Percentiles rank a stretch among this genome's conserved stretches.
phyloP scores from a whole-genome alignment of 2,797 vertebrate species.

The Sebastes hopkinsi region DNA sequence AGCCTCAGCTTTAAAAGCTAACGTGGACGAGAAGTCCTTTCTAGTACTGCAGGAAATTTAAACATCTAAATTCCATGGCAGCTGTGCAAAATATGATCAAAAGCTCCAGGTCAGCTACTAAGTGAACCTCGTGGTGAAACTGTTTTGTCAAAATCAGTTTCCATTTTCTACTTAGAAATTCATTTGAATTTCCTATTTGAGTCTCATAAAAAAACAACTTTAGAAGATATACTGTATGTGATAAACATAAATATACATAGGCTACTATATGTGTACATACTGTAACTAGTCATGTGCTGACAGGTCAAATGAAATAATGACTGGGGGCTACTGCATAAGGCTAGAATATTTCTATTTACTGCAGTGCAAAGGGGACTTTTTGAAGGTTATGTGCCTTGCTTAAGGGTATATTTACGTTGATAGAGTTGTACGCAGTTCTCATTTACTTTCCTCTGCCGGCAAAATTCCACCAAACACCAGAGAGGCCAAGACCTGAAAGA shows the following conservation, averaged over 20 bases:
- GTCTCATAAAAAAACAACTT: not conserved
- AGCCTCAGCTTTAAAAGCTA: not conserved
- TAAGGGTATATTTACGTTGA: not conserved
- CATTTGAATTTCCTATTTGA: not conserved
- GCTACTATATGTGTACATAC: not conserved
- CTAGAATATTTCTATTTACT: not conserved
- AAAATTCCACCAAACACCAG: conserved; percentile 10
- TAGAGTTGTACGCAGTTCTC: not conserved
- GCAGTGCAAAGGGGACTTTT: not conserved
- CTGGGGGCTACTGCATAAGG: not conserved
- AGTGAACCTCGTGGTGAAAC: not conserved
- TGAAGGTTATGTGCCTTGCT: conserved; percentile 15
- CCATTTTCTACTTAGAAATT: not conserved
- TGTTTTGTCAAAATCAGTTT: not conserved
- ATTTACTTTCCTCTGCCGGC: conserved; percentile 17
- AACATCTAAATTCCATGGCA: not conserved
- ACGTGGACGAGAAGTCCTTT: not conserved
- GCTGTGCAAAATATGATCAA: not conserved
- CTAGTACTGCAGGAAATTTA: not conserved
- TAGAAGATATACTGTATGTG: not conserved
- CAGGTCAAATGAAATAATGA: not conserved
- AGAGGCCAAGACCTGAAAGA: conserved; percentile 28
- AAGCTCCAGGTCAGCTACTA: not conserved
- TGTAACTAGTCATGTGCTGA: not conserved
- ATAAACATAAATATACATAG: not conserved